Evolutionary conservation across 1,140 invertebrate species (phyloP).

Genomic region (Dendrolimus punctatus): DNA sequence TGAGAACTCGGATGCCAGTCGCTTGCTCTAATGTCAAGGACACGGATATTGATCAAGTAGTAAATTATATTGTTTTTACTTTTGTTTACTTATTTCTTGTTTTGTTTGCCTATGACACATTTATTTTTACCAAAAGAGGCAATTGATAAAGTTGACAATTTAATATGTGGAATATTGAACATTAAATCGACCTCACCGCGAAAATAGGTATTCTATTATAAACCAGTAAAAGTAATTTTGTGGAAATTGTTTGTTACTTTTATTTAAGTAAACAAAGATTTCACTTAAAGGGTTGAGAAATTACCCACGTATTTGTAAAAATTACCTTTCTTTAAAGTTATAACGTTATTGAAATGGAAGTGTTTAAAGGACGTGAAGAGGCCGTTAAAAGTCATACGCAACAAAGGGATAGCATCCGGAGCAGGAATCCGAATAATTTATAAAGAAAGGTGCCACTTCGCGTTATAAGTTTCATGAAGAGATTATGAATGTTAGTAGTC

Average conservation of each 20-base stretch:
- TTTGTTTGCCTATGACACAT: conserved; percentile 9
- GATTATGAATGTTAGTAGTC: conserved; percentile 5
- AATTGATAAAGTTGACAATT: too few species aligned
- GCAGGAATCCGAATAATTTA: conserved; percentile 50
- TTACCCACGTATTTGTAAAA: too few species aligned
- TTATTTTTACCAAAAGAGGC: conserved; percentile 8
- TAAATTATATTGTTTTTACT: conserved; percentile 11
- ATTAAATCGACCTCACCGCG: too few species aligned
- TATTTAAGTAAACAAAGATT: too few species aligned
- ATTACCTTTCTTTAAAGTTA: conserved; percentile 1
- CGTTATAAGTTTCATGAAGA: conserved; percentile 37
- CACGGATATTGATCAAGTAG: conserved; percentile 58
- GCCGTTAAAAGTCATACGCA: conserved; percentile 32
- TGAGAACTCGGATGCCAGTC: conserved; percentile 27
- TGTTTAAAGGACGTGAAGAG: background rate
- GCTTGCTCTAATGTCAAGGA: conserved; percentile 58
- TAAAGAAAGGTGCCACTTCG: conserved; percentile 40
- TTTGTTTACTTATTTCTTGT: conserved; percentile 19
- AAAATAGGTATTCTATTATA: too few species aligned
- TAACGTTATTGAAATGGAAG: conserved; percentile 4
- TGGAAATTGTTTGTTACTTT: too few species aligned
- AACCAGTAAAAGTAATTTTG: too few species aligned
- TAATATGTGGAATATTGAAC: too few species aligned
- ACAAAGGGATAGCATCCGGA: conserved; percentile 33
- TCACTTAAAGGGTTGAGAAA: too few species aligned